Evolutionary conservation across 2,113 vertebrate species (phyloP), one percentile per base, ranked within the genome.

Genomic region (Nestor notabilis): DNA sequence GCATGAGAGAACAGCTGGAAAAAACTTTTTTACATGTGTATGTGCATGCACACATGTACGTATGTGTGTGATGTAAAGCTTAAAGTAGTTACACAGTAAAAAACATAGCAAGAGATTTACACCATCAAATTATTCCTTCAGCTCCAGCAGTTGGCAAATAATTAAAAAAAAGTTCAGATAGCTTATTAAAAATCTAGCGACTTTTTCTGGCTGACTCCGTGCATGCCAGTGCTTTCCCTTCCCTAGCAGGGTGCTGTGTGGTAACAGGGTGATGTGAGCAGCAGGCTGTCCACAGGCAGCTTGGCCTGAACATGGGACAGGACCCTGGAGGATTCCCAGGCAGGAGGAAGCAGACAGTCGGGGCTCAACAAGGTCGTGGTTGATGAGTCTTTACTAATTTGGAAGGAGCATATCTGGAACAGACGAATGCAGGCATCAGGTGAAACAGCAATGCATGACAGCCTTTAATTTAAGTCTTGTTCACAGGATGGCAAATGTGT

Each of bases 281-380:
- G 11, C 39, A 35, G 23, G 28, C 43, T 88, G 24, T 33, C 15
- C 16, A 11, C 44, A 50, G 25, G 2, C 37, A 52, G 4, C 20
- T 70, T 41, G 63, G n/a, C 19, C 76, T 14, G 4, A 7, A 2
- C 0, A 0, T 5, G 3, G 8, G 3, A 4, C 39, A 81, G 31
- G 33, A 37, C 10, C 25, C 50, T 4, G 31, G 6, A 28, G 5
- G 17, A 63, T 49, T 83, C 25, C 25, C 47, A 60, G 23, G 7
- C n/a, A 50, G 28, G 39, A 47, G 16, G 11, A 3, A 11, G 11
- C 20, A 76, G 33, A 35, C 37, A 10, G 29, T 7, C 0, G 0
- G 11, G 87, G 20, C 13, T 86, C 75, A 71, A 14, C 5, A 61
- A 64, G 27, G 16, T 44, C 6, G 9, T 39, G 27, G 10, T 71